phyloP scores from a whole-genome alignment of 2,113 vertebrate species.

The Capreolus pygargus region DNA sequence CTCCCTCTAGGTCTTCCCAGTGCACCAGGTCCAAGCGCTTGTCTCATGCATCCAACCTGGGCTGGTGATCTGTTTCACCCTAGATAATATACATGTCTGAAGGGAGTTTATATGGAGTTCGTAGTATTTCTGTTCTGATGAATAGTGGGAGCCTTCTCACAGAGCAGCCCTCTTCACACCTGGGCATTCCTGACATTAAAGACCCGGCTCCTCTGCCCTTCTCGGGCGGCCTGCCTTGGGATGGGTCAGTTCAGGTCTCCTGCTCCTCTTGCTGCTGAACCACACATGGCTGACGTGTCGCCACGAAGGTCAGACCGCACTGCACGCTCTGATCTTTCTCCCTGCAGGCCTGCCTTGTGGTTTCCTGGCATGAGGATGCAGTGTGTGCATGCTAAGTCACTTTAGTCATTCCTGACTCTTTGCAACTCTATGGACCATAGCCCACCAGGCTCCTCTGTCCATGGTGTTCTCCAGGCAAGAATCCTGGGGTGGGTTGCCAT shows the following conservation, averaged over 20 bases:
- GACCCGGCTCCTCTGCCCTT: background rate
- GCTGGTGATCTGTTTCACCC: too few relatives aligned
- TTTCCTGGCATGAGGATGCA: background rate
- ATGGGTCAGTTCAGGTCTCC: background rate
- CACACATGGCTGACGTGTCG: background rate
- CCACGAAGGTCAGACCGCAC: fast-evolving
- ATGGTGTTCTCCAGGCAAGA: background rate
- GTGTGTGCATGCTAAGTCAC: background rate
- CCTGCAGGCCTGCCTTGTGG: background rate
- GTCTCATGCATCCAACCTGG: too few relatives aligned
- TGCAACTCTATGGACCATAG: background rate
- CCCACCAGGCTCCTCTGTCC: background rate
- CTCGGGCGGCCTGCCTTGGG: fast-evolving
- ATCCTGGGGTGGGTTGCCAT: background rate
- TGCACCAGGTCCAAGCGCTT: too few relatives aligned
- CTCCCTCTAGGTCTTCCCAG: too few relatives aligned
- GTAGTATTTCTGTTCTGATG: fast-evolving
- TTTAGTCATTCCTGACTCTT: background rate
- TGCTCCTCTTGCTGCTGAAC: background rate
- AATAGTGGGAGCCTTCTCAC: background rate
- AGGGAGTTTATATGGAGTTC: background rate
- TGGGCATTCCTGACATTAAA: background rate
- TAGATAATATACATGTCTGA: too few relatives aligned
- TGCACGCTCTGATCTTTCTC: background rate
- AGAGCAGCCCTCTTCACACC: background rate